Evolutionary conservation across 2,113 vertebrate genomes (phyloP).

Genomic region (Cynocephalus volans): DNA sequence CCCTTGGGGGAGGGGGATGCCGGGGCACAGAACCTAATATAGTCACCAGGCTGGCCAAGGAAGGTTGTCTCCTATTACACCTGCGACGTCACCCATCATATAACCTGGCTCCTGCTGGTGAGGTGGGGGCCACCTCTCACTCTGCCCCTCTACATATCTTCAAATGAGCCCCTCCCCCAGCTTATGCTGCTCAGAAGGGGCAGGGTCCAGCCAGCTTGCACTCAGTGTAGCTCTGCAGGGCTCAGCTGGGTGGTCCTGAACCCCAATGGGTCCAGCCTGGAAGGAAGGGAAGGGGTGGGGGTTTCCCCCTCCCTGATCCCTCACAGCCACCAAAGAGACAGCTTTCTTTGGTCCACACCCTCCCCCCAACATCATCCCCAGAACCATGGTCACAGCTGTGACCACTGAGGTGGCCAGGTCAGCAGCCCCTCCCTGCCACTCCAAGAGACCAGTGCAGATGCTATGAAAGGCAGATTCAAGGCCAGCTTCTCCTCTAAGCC

Average conservation of each 20-base stretch:
- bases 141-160: background rate
- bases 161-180: background rate
- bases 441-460: background rate
- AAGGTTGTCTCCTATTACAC: slow-evolving; percentile 60
- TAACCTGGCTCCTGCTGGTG: slow-evolving; percentile 46
- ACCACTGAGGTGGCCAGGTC: background rate
- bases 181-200: background rate
- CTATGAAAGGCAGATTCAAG: background rate
- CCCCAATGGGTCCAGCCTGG: background rate
- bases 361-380: background rate
- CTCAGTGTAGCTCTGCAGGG: background rate
- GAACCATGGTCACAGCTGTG: background rate
- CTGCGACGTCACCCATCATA: slow-evolving; percentile 45
- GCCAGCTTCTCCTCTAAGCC: background rate
- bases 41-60: slow-evolving; percentile 51
- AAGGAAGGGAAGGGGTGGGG: background rate
- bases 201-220: background rate
- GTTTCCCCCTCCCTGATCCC: background rate
- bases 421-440: background rate
- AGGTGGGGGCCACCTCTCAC: background rate
- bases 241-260: background rate
- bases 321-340: background rate
- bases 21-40: slow-evolving; percentile 60
- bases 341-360: background rate
- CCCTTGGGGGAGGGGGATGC: background rate